phyloP scores from a whole-genome alignment of 2,888 invertebrate genomes.

The Bellardia pandia region DNA sequence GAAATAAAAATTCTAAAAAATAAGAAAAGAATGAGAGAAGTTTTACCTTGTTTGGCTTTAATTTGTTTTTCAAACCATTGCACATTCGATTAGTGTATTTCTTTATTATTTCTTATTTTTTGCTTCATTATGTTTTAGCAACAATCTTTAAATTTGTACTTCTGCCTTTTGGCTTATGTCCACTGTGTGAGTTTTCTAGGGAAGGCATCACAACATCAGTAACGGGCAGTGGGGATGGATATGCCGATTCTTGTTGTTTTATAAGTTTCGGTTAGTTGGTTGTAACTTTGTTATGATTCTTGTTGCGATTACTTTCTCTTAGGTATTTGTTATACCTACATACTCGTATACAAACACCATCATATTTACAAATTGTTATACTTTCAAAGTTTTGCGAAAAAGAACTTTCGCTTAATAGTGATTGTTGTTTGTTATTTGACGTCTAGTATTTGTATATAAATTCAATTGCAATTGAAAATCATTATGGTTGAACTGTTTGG shows the following conservation, averaged over 20 bases:
- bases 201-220: background rate
- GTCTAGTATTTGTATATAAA: background rate
- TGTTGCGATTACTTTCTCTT: background rate
- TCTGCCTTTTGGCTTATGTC: conserved; percentile 6
- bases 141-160: background rate
- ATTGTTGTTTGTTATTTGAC: conserved; percentile 2
- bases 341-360: background rate
- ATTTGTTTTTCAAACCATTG: conserved; percentile 50
- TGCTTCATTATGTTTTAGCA: background rate
- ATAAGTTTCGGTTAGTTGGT: background rate
- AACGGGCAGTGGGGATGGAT: background rate
- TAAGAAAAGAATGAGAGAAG: conserved; percentile 9
- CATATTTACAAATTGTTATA: background rate
- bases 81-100: conserved; percentile 49
- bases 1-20: background rate
- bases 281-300: background rate
- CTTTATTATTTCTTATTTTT: conserved; percentile 12
- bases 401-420: conserved; percentile 2
- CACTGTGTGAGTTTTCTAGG: background rate
- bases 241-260: background rate
- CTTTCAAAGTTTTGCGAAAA: background rate
- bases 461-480: conserved; percentile 24
- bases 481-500: conserved; percentile 19
- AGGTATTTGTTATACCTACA: background rate
- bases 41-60: conserved; percentile 44